Percentiles rank a stretch among this genome's conserved stretches.
Evolutionary conservation across 2,888 invertebrate genomes (phyloP).

Genomic region (Chrysodeixis includens): DNA sequence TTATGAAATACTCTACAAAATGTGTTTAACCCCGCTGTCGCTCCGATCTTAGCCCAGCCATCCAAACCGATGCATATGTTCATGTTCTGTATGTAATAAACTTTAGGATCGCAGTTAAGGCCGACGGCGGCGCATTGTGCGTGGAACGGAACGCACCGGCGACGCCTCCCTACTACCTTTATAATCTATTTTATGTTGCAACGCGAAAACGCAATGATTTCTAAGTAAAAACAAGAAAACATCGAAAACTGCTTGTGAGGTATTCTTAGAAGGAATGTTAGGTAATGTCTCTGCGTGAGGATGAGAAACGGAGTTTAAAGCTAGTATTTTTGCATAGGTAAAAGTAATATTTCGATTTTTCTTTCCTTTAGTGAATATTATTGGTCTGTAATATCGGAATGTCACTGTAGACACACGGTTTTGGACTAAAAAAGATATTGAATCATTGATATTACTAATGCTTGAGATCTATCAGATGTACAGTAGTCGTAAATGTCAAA

Average conservation of each 20-base stretch:
- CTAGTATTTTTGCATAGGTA: not conserved
- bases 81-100: constrained; percentile 73
- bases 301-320: not conserved
- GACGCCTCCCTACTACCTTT: constrained; percentile 62
- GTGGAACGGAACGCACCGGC: constrained; percentile 57
- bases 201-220: constrained; percentile 48
- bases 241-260: constrained; percentile 42
- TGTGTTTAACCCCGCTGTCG: constrained; percentile 11
- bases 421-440: too few relatives aligned
- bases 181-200: constrained; percentile 70
- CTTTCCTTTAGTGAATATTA: too few relatives aligned
- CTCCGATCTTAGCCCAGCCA: constrained; percentile 3
- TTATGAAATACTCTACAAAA: not conserved
- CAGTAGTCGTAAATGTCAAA: too few relatives aligned
- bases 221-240: constrained; percentile 50
- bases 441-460: too few relatives aligned
- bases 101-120: constrained; percentile 74
- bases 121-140: constrained; percentile 72
- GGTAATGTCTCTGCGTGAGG: constrained; percentile 10
- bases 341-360: not conserved
- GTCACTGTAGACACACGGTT: too few relatives aligned
- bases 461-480: too few relatives aligned
- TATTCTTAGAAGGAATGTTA: constrained; percentile 36
- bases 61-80: constrained; percentile 61
- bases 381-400: too few relatives aligned